phyloP scores from a whole-genome alignment of 2,797 vertebrate genomes.

The Lagorchestes hirsutus region DNA sequence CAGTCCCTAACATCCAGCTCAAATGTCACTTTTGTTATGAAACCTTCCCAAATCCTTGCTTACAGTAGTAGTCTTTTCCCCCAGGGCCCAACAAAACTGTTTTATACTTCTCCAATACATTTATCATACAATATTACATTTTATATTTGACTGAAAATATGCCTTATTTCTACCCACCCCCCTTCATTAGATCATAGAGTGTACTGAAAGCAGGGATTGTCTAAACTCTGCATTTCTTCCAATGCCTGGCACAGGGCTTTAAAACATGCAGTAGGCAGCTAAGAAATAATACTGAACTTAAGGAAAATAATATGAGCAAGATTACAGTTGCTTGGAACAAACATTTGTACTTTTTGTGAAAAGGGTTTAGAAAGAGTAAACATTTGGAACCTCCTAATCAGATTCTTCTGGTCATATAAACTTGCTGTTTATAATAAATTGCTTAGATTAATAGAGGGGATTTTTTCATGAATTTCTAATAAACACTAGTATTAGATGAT shows the following conservation, averaged over 20 bases:
- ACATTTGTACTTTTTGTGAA: neutral
- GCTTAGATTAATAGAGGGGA: neutral
- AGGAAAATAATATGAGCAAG: neutral
- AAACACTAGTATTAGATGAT: slow-evolving; percentile 17
- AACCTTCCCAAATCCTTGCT: neutral
- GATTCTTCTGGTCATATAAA: neutral
- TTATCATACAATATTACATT: neutral
- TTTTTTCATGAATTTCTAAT: neutral
- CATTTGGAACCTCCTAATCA: neutral
- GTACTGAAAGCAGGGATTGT: neutral
- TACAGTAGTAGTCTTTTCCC: neutral
- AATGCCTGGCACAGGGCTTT: neutral
- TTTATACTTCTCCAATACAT: neutral
- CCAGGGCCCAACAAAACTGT: neutral
- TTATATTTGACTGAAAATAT: neutral
- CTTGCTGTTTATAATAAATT: neutral
- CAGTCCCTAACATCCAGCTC: neutral
- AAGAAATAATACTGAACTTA: neutral
- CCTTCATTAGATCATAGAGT: neutral
- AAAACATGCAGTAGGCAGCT: neutral
- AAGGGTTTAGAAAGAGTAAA: neutral
- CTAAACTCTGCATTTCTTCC: neutral
- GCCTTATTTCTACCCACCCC: neutral
- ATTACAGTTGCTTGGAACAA: neutral
- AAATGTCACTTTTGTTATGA: neutral